A percentile compares a stretch with the other conserved stretches of the same genome.
Evolutionary conservation across 2,113 vertebrate genomes (phyloP).

Genomic region (Pyxicephalus adspersus): DNA sequence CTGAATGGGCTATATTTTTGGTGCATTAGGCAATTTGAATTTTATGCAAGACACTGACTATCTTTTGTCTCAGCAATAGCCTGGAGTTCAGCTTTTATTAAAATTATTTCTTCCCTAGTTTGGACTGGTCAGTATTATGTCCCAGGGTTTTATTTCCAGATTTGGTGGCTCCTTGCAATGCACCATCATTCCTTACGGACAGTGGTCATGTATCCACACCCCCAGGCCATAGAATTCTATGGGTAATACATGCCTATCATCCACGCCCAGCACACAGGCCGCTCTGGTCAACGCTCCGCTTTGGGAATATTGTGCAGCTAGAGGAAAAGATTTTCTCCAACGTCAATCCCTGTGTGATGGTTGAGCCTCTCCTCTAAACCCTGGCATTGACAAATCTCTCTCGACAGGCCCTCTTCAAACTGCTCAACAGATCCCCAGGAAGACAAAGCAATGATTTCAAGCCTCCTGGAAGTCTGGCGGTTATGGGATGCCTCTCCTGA

Average conservation of each 20-base stretch:
- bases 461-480: constrained; percentile 10
- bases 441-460: constrained; percentile 21
- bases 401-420: constrained; percentile 20
- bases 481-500: neutral
- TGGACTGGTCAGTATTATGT: no score
- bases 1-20: no score
- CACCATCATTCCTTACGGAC: neutral
- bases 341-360: constrained; percentile 13
- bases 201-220: neutral
- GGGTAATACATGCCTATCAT: neutral
- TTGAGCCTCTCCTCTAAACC: constrained; percentile 26
- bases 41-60: no score
- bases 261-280: neutral
- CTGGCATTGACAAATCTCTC: constrained; percentile 42
- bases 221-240: neutral
- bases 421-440: constrained; percentile 22
- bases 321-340: neutral
- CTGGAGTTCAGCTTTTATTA: no score
- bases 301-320: neutral
- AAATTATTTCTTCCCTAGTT: no score
- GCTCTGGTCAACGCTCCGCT: neutral
- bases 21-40: no score
- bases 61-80: no score
- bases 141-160: neutral
- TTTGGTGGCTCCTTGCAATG: neutral